Evolutionary conservation across 2,888 invertebrate genomes (phyloP).

Genomic region (Dasypolia templi): DNA sequence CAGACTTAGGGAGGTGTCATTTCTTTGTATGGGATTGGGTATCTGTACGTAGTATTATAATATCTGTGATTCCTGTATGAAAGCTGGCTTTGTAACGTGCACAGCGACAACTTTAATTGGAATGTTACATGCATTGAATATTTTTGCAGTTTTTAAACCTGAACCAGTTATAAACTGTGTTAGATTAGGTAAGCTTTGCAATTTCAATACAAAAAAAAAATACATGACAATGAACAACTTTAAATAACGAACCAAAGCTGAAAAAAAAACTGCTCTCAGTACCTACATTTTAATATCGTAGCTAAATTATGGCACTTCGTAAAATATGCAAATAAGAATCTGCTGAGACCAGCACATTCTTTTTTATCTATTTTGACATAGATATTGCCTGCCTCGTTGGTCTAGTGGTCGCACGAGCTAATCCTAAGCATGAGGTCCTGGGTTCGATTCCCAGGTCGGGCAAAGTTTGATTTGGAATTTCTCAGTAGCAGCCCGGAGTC

Average conservation of each 20-base stretch:
- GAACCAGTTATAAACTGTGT: background rate
- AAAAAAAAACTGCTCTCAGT: background rate
- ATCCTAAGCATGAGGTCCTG: too few relatives aligned
- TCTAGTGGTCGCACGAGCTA: too few relatives aligned
- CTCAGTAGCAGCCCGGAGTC: too few relatives aligned
- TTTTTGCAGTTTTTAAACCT: background rate
- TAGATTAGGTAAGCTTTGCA: background rate
- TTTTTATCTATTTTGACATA: too few relatives aligned
- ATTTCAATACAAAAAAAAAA: too few relatives aligned
- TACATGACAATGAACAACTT: background rate
- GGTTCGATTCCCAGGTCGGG: too few relatives aligned
- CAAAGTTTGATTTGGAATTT: too few relatives aligned
- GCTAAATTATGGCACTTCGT: background rate
- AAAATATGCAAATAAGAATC: background rate
- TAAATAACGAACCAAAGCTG: background rate
- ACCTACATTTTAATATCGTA: background rate
- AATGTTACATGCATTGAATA: conserved; percentile 9
- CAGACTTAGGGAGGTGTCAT: too few relatives aligned
- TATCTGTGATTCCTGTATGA: background rate
- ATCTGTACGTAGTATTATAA: too few relatives aligned
- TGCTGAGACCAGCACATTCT: background rate
- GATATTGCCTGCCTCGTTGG: too few relatives aligned
- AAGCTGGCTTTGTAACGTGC: background rate
- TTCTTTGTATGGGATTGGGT: too few relatives aligned
- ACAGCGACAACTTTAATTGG: conserved; percentile 3